These are phyloP conservation scores for Columba guinea DNA, from an alignment of 2,797 vertebrate genomes.

Conservation along the genomic window DNA sequence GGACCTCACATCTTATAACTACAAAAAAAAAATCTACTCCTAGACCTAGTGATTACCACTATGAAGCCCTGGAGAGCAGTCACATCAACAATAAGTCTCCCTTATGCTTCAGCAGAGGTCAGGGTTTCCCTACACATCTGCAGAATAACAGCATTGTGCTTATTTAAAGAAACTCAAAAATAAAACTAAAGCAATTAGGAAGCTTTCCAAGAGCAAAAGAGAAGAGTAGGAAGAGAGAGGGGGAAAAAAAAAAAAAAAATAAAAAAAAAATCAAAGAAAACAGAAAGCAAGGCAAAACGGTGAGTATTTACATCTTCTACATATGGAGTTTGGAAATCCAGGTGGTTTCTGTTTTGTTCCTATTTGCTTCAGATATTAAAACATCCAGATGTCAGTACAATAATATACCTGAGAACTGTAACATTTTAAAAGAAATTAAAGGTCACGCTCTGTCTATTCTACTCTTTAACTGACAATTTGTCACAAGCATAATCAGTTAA, in stretches of 20 bases:
- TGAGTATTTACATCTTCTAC: slow-evolving; percentile 35
- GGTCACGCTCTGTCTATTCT: not conserved
- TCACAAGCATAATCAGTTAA: not conserved
- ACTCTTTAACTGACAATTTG: not conserved
- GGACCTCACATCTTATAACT: not conserved
- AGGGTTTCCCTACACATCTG: slow-evolving; percentile 1
- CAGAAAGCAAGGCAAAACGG: slow-evolving; percentile 14
- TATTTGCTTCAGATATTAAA: slow-evolving; percentile 52
- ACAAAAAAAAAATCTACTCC: not conserved
- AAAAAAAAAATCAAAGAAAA: slow-evolving; percentile 7
- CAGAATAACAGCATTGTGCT: not conserved
- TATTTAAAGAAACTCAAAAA: slow-evolving; percentile 38
- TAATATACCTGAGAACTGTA: not conserved
- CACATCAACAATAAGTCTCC: not conserved
- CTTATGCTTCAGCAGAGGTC: slow-evolving; percentile 22
- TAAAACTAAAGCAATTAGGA: slow-evolving; percentile 26
- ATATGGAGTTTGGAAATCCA: slow-evolving; percentile 49
- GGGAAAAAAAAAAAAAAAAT: too few species aligned
- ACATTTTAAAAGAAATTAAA: not conserved
- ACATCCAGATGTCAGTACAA: slow-evolving; percentile 46
- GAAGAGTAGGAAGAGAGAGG: not conserved
- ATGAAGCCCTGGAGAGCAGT: not conserved
- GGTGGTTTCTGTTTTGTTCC: slow-evolving; percentile 52
- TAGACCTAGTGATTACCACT: not conserved
- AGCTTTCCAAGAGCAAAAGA: slow-evolving; percentile 1